Conservation (phyloP, 2,797 vertebrate species). For the Xenentodon cancila region DNA sequence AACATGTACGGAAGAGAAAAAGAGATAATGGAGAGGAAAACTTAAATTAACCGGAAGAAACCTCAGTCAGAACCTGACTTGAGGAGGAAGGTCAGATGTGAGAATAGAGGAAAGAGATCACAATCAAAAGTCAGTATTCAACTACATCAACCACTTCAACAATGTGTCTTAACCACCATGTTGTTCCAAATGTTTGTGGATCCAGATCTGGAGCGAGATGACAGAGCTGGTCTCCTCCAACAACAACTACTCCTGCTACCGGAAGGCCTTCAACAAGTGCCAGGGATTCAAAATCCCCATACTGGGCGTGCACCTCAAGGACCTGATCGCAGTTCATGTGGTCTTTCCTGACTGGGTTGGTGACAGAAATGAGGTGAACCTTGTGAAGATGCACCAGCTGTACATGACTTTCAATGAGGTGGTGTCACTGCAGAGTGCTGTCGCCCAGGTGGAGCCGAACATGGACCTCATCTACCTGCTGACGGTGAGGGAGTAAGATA, state of each 20-base stretch:
- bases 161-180: not conserved
- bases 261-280: slow-evolving; percentile 92
- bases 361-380: slow-evolving; percentile 90
- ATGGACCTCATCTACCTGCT: slow-evolving; percentile 97
- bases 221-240: slow-evolving; percentile 96
- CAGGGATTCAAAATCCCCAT: slow-evolving; percentile 96
- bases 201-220: slow-evolving; percentile 97
- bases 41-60: too few relatives aligned
- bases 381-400: slow-evolving; percentile 98
- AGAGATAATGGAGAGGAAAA: too few relatives aligned
- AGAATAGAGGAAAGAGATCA: too few relatives aligned
- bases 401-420: slow-evolving; percentile 95
- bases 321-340: slow-evolving; percentile 95
- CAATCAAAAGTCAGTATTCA: too few relatives aligned
- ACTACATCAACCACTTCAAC: too few relatives aligned
- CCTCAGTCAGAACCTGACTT: too few relatives aligned
- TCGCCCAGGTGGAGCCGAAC: slow-evolving; percentile 93
- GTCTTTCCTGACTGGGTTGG: slow-evolving; percentile 94
- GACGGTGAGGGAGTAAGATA: slow-evolving; percentile 82
- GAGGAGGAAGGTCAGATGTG: too few relatives aligned
- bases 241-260: slow-evolving; percentile 95
- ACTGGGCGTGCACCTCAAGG: slow-evolving; percentile 96
- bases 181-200: not conserved
- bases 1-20: too few relatives aligned
- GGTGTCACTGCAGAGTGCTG: slow-evolving; percentile 90